Evolutionary conservation across 2,797 vertebrate species (phyloP), one percentile per base, ranked within the genome.

Genomic region (Halcyon smyrnensis): DNA sequence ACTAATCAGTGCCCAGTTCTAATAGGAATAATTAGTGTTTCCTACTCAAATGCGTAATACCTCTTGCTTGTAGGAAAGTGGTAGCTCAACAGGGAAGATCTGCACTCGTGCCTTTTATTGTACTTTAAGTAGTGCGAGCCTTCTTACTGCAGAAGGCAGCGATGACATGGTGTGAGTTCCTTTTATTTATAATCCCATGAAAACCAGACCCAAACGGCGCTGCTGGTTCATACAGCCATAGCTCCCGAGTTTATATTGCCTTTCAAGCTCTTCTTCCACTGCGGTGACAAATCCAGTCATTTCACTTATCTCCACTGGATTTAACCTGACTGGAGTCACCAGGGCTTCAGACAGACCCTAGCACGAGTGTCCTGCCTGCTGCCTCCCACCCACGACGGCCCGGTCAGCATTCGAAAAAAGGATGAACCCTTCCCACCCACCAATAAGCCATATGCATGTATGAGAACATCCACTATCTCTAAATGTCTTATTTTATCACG

Each of bases 11-110:
- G 9, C 69, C 80, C 84, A 94, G 83, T 91, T 94, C 91, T 94
- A 97, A 77, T 85, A 96, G 67, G 90, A 97, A 95, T 95, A 97
- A 97, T 95, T 84, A 95, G 70, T 60, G 70, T 92, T 97, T 96
- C 94, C 95, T 95, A 91, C 80, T 94, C 81, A 76, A 86, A 93
- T 39, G 69, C n/a, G 37, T 93, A 95, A 88, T 73, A 87, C 27
- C 14, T 92, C 51, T 91, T 84, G 62, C 93, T 90, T 50, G 62
- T 28, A 95, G 51, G 57, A 87, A 95, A 95, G 83, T 43, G 51
- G 81, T 17, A 78, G 80, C 89, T 84, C 74, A 39, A 79, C 71
- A 41, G 45, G 78, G 45, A 89, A 80, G 60, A 77, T 13, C 64
- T 77, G 70, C 60, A 73, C 5, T 34, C 12, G 1, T 59, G 21